Evolutionary conservation across 2,888 invertebrate genomes (phyloP).

Genomic region (Eurois occulta): DNA sequence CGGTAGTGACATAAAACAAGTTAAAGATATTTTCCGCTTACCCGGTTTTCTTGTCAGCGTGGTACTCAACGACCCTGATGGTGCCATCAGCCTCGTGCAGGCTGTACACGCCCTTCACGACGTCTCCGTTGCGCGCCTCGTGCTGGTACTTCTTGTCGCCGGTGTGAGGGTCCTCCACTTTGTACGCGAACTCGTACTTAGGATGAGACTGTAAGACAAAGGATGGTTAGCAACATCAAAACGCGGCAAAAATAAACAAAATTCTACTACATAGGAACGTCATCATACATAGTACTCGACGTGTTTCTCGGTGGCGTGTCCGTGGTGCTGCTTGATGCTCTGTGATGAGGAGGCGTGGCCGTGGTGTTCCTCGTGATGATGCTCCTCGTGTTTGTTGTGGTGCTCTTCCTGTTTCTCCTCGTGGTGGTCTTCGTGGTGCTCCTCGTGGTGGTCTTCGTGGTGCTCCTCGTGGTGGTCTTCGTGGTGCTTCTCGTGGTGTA

Average conservation of each 20-base stretch:
- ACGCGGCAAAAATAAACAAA: neutral
- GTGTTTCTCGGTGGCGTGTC: conserved; percentile 58
- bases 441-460: conserved; percentile 51
- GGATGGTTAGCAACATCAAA: neutral
- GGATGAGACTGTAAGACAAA: conserved; percentile 74
- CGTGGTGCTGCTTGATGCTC: conserved; percentile 38
- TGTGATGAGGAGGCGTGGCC: conserved; percentile 33
- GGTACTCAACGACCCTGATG: conserved; percentile 70
- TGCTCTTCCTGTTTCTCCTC: conserved; percentile 31
- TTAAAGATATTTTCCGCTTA: conserved; percentile 4
- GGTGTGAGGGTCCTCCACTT: conserved; percentile 87
- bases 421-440: conserved; percentile 53
- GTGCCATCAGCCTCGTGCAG: conserved; percentile 84
- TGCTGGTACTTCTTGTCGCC: conserved; percentile 88
- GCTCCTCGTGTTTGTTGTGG: conserved; percentile 25
- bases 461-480: conserved; percentile 60
- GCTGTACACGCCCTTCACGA: conserved; percentile 90
- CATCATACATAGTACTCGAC: conserved; percentile 68
- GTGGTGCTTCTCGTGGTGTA: conserved; percentile 51
- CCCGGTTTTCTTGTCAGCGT: conserved; percentile 80
- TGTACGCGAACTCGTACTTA: conserved; percentile 86
- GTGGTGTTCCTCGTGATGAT: conserved; percentile 22
- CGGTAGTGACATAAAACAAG: neutral
- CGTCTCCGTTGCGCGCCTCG: conserved; percentile 88
- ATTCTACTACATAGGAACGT: neutral